A percentile compares a stretch with the other conserved stretches of the same genome.
Conservation (phyloP, 64 coral and sea anemone species). For the Pocillopora verrucosa region DNA sequence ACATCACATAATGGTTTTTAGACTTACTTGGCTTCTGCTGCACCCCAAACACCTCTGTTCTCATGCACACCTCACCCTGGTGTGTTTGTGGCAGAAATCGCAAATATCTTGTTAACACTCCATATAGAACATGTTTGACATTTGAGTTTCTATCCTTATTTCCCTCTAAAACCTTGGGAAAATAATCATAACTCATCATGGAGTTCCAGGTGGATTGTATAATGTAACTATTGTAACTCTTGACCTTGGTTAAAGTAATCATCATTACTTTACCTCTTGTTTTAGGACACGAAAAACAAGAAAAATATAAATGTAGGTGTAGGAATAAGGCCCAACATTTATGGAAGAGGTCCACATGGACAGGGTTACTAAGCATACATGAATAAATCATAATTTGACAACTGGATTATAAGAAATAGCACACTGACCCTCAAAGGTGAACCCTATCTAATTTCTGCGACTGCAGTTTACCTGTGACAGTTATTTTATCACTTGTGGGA, state of each 20-base stretch:
- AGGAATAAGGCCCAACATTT: too few species aligned
- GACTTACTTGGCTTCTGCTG: background rate
- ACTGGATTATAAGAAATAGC: too few species aligned
- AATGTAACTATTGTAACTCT: background rate
- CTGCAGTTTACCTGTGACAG: too few species aligned
- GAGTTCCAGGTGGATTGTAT: background rate
- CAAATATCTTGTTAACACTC: background rate
- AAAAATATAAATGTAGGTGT: too few species aligned
- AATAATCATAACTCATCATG: background rate
- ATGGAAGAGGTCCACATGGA: too few species aligned
- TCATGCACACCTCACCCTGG: background rate
- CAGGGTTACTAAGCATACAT: too few species aligned
- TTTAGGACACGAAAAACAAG: too few species aligned
- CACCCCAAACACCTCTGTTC: background rate
- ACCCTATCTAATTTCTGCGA: too few species aligned
- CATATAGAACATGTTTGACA: background rate
- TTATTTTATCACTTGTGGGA: too few species aligned
- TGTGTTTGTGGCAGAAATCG: background rate
- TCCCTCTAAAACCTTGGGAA: background rate
- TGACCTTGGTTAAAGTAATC: background rate
- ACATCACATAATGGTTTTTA: background rate
- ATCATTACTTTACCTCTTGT: too few species aligned
- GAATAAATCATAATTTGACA: too few species aligned
- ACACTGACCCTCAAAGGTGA: too few species aligned
- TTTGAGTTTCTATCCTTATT: background rate